phyloP scores from a whole-genome alignment of 2,888 invertebrate genomes.

The Drosophila peninsularis region DNA sequence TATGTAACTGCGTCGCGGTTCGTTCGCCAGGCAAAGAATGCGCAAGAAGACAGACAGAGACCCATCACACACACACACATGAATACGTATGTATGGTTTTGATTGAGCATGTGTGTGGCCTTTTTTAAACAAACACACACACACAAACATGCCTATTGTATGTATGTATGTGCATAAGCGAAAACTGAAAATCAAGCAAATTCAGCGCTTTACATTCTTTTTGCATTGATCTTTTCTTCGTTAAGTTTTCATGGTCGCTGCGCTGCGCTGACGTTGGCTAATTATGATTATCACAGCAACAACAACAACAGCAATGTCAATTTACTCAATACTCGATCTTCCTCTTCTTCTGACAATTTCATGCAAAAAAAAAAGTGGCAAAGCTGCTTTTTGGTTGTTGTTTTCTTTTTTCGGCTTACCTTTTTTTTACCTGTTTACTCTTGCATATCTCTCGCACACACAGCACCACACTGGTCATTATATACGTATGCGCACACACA shows the following conservation, averaged over 20 bases:
- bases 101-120: constrained; percentile 17
- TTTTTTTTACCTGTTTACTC: constrained; percentile 64
- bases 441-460: constrained; percentile 59
- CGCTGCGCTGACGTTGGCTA: constrained; percentile 62
- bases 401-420: constrained; percentile 65
- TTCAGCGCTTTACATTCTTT: constrained; percentile 38
- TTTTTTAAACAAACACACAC: constrained; percentile 23
- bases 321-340: constrained; percentile 50
- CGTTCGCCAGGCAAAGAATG: constrained; percentile 49
- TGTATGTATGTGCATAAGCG: constrained; percentile 9
- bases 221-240: constrained; percentile 50
- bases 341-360: constrained; percentile 49
- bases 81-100: constrained; percentile 14
- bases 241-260: constrained; percentile 68
- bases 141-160: constrained; percentile 11
- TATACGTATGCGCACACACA: constrained; percentile 20
- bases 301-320: constrained; percentile 46
- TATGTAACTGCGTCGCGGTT: constrained; percentile 60
- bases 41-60: constrained; percentile 45
- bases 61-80: constrained; percentile 23
- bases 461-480: constrained; percentile 37
- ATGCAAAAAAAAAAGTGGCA: constrained; percentile 66
- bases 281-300: constrained; percentile 59
- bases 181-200: constrained; percentile 38
- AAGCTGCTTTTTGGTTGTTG: constrained; percentile 66